Base-by-base conservation (phyloP, 2,797 vertebrate species). In the Morus bassanus region DNA sequence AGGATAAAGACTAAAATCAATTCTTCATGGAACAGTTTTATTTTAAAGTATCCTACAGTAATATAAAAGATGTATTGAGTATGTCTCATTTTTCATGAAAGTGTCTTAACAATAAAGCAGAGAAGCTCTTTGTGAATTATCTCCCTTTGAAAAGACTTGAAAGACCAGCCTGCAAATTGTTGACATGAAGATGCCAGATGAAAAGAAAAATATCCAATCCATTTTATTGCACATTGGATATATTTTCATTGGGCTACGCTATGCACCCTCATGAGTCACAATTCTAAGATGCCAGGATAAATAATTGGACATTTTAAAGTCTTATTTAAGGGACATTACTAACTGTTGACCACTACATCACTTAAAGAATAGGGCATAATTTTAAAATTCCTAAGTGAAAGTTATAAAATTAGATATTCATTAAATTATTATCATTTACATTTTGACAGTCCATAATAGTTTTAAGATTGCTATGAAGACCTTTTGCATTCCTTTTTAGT, bases 391-490 rank as follows among this genome's bases (percentile, higher is more conserved):
- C 72, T 59, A 93, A 80, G 8, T 77, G 25, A 90, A 97, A 93
- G 53, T 88, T 91, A 78, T 68, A 94, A 97, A 89, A 87, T 65
- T 93, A 87, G 70, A 70, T 70, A 88, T 54, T 67, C 51, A 27
- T 91, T 85, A 88, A 91, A 92, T 90, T 73, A 93, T 41, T 18
- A 77, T 81, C 2, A 89, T 93, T 97, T 96, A 76, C 75, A 89
- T 93, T 96, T 95, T 96, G 72, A 95, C 91, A 88, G 59, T 73
- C 61, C 28, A n/a, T 89, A 96, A 95, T 88, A 78, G 37, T 57
- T 96, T 98, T 93, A 74, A 85, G 70, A 97, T 89, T 97, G 79
- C 83, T 91, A 59, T 67, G 45, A 95, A 82, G 80, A 96, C 48
- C 41, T 92, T 96, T 88, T 78, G 69, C 75, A 41, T 88, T 88